Evolutionary conservation across 2,888 invertebrate species (phyloP).

Genomic region (Ornithoptera alexandrae): DNA sequence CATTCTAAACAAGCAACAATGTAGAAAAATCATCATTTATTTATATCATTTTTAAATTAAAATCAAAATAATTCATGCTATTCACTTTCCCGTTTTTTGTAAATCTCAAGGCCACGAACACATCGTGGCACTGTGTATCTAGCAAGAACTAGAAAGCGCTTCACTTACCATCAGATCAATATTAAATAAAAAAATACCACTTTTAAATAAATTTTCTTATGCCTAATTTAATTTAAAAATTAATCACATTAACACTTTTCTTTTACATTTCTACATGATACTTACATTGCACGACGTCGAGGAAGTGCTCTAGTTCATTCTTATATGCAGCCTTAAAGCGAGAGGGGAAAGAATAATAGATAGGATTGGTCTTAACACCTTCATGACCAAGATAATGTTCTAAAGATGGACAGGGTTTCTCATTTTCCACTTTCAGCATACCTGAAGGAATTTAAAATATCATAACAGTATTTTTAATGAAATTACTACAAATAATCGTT

Average conservation of each 20-base stretch:
- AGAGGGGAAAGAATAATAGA: slow-evolving; percentile 82
- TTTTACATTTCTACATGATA: slow-evolving; percentile 14
- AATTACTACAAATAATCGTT: too few relatives aligned
- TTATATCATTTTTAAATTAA: neutral
- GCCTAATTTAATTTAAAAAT: too few relatives aligned
- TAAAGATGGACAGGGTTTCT: slow-evolving; percentile 71
- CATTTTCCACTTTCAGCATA: slow-evolving; percentile 77
- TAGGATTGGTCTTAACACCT: slow-evolving; percentile 70
- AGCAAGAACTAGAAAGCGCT: too few relatives aligned
- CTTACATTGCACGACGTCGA: slow-evolving; percentile 77
- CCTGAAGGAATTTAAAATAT: slow-evolving; percentile 40
- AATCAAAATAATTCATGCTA: neutral
- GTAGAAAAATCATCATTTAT: neutral
- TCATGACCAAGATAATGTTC: slow-evolving; percentile 60
- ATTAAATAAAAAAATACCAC: too few relatives aligned
- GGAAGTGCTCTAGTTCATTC: slow-evolving; percentile 81
- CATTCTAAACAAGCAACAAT: neutral
- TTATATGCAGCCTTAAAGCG: slow-evolving; percentile 77
- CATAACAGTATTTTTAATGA: neutral
- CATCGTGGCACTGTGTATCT: too few relatives aligned
- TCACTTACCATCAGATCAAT: too few relatives aligned
- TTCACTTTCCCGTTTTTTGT: too few relatives aligned
- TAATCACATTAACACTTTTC: too few relatives aligned
- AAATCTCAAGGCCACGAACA: too few relatives aligned
- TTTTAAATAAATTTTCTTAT: too few relatives aligned